Evolutionary conservation across 2,113 vertebrate species (phyloP).

Genomic region (Macrotus californicus): DNA sequence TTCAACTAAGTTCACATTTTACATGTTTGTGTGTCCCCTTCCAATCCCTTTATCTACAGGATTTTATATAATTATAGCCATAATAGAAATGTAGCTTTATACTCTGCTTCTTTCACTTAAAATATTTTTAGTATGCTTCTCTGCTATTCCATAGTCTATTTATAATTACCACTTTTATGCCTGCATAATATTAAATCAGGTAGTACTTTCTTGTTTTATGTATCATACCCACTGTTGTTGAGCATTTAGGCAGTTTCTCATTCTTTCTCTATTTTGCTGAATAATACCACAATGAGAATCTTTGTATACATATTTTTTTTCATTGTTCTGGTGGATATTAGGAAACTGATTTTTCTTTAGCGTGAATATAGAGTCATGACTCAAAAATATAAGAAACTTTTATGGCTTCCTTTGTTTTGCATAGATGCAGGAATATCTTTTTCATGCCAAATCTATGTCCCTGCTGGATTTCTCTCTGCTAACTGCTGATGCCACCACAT

Average conservation of each 20-base stretch:
- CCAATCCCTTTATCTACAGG: not conserved
- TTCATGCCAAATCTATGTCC: slow-evolving; percentile 24
- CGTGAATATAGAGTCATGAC: not conserved
- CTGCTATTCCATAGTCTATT: not conserved
- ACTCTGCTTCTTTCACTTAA: slow-evolving; percentile 10
- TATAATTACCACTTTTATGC: slow-evolving; percentile 7
- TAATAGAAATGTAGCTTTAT: not conserved
- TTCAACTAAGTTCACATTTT: not conserved
- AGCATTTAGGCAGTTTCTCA: not conserved
- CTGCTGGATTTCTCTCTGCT: not conserved
- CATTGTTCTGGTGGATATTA: not conserved
- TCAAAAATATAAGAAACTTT: slow-evolving; percentile 12
- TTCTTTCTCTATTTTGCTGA: not conserved
- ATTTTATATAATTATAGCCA: not conserved
- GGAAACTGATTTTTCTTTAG: slow-evolving; percentile 5
- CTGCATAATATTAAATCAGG: not conserved
- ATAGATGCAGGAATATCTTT: not conserved
- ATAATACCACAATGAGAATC: not conserved
- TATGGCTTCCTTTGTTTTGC: not conserved
- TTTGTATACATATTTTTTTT: not conserved
- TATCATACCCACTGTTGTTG: not conserved
- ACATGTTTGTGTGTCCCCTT: not conserved
- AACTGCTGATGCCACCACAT: not conserved
- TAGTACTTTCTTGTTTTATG: not conserved
- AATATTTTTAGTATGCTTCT: slow-evolving; percentile 26